phyloP scores from a whole-genome alignment of 2,888 invertebrate species.

The Phaedon cochleariae region DNA sequence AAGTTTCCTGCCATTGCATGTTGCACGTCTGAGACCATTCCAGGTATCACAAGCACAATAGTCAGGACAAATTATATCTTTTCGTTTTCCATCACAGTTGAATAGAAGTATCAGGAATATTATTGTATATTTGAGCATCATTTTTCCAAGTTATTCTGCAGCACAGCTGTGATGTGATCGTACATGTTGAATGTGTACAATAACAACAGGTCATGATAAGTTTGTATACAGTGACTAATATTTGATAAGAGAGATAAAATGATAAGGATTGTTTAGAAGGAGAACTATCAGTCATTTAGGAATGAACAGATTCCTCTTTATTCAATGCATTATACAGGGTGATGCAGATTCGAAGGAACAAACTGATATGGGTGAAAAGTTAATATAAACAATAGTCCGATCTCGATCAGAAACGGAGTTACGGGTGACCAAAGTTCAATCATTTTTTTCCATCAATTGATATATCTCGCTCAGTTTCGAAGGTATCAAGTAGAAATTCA shows the following conservation, averaged over 20 bases:
- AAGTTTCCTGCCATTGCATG: slow-evolving; percentile 68
- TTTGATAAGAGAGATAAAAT: slow-evolving; percentile 7
- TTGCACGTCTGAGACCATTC: slow-evolving; percentile 64
- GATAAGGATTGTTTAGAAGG: background rate
- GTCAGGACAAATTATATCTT: slow-evolving; percentile 62
- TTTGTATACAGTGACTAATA: background rate
- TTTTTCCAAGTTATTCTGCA: background rate
- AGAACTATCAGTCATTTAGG: too few species aligned
- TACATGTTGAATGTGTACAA: background rate
- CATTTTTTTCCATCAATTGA: too few species aligned
- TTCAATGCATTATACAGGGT: too few species aligned
- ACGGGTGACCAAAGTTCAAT: too few species aligned
- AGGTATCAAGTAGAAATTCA: too few species aligned
- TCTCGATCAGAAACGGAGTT: too few species aligned
- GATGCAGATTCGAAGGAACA: too few species aligned
- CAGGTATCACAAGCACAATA: slow-evolving; percentile 67
- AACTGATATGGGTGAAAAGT: too few species aligned
- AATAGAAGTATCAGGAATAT: slow-evolving; percentile 30
- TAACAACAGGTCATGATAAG: background rate
- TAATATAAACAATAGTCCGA: too few species aligned
- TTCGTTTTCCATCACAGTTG: slow-evolving; percentile 24
- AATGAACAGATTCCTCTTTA: too few species aligned
- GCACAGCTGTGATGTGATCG: background rate
- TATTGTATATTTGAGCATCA: slow-evolving; percentile 15
- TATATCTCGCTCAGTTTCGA: too few species aligned